A percentile compares a stretch with the other conserved stretches of the same genome.
These are phyloP conservation scores for Agrypnia vestita DNA, from an alignment of 1,140 invertebrate genomes.

Conservation along the genomic window DNA sequence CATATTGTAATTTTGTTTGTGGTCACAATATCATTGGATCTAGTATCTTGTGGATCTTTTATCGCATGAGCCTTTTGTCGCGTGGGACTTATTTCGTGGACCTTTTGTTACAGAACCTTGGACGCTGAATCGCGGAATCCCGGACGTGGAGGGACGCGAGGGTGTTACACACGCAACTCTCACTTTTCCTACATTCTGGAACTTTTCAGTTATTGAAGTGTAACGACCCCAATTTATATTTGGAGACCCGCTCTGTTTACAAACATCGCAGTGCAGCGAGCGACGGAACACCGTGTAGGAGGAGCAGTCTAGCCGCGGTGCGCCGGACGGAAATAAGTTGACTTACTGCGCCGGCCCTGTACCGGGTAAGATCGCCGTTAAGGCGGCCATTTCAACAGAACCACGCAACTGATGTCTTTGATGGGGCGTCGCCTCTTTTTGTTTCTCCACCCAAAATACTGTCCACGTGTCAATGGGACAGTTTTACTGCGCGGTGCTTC, in stretches of 20 bases:
- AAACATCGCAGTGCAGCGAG: constrained; percentile 1
- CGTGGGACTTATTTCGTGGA: too few species aligned
- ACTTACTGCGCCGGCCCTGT: constrained; percentile 58
- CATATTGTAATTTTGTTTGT: too few species aligned
- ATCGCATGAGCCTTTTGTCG: too few species aligned
- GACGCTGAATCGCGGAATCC: too few species aligned
- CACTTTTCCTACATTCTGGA: too few species aligned
- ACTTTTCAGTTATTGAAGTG: too few species aligned
- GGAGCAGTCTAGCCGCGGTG: constrained; percentile 46
- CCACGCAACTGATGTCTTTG: constrained; percentile 31
- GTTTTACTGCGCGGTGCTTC: constrained; percentile 8
- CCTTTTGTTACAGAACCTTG: too few species aligned
- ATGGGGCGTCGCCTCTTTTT: constrained; percentile 20
- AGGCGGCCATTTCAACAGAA: constrained; percentile 34
- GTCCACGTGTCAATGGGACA: constrained; percentile 27
- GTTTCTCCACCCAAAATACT: constrained; percentile 9
- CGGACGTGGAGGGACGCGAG: too few species aligned
- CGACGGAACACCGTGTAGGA: constrained; percentile 14
- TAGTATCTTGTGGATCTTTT: too few species aligned
- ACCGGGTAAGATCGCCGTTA: constrained; percentile 54
- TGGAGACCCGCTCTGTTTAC: neutral
- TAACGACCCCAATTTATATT: too few species aligned
- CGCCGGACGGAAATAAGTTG: constrained; percentile 58
- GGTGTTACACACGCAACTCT: too few species aligned
- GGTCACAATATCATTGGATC: too few species aligned